Conservation (phyloP, 2,113 vertebrate species). For the Rutilus rutilus region DNA sequence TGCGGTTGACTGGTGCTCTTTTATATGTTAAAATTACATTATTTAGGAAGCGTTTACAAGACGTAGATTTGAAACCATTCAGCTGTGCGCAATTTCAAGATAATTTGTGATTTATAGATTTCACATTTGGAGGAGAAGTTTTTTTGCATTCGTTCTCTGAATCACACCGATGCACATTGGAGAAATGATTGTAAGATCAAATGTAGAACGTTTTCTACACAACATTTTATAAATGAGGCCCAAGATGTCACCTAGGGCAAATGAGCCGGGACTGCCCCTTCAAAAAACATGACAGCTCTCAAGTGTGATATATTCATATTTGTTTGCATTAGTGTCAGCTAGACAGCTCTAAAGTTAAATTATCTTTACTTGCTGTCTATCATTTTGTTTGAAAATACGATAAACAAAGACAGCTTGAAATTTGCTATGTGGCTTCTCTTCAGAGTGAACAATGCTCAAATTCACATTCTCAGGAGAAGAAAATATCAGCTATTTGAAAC, state of each 20-base stretch:
- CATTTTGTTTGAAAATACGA: conserved; percentile 23
- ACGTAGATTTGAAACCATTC: too few relatives aligned
- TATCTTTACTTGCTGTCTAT: conserved; percentile 10
- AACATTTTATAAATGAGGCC: too few relatives aligned
- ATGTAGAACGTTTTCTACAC: too few relatives aligned
- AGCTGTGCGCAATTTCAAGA: too few relatives aligned
- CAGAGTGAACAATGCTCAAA: conserved; percentile 6
- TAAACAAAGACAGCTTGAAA: neutral
- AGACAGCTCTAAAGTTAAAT: neutral
- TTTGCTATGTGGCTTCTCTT: neutral
- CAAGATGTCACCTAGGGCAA: neutral
- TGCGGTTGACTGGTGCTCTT: too few relatives aligned
- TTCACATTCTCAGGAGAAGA: neutral
- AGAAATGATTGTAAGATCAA: too few relatives aligned
- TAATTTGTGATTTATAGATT: too few relatives aligned
- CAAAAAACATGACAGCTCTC: conserved; percentile 5
- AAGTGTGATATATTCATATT: conserved; percentile 11
- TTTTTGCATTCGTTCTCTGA: too few relatives aligned
- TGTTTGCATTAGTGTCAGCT: neutral
- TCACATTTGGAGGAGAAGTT: too few relatives aligned
- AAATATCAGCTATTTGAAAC: conserved; percentile 12
- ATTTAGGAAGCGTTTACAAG: too few relatives aligned
- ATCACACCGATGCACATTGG: too few relatives aligned
- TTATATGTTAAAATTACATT: too few relatives aligned
- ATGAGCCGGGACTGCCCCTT: neutral